phyloP scores from a whole-genome alignment of 2,797 vertebrate species.

The Adelosebastes latens region DNA sequence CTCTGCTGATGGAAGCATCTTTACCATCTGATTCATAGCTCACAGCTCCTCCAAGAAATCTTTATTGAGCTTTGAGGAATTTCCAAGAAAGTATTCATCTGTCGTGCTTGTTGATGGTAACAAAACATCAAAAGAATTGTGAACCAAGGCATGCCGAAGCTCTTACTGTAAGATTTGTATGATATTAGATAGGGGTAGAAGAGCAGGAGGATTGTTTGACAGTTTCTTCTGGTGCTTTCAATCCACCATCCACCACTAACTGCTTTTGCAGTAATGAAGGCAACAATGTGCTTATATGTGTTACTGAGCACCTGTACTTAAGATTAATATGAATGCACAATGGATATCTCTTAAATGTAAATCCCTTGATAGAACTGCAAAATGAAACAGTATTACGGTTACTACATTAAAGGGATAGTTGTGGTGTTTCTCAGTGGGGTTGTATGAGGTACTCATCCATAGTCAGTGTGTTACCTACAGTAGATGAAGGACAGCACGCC shows the following conservation, averaged over 20 bases:
- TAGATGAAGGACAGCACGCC: background rate
- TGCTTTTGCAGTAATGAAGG: background rate
- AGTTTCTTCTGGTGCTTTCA: background rate
- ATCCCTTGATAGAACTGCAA: background rate
- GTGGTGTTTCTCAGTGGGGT: too few species aligned
- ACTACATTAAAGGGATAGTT: background rate
- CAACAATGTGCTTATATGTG: background rate
- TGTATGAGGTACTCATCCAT: too few species aligned
- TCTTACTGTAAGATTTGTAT: background rate
- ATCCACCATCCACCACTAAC: background rate
- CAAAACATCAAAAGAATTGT: slow-evolving; percentile 12
- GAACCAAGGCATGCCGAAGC: background rate
- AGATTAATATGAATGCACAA: background rate
- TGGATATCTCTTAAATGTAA: background rate
- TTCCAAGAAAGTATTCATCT: slow-evolving; percentile 16
- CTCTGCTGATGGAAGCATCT: slow-evolving; percentile 53
- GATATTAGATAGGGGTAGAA: background rate
- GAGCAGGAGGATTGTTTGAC: background rate
- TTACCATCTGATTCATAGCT: slow-evolving; percentile 33
- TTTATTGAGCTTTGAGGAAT: slow-evolving; percentile 22
- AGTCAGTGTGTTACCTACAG: too few species aligned
- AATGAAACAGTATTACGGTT: background rate
- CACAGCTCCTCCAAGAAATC: slow-evolving; percentile 35
- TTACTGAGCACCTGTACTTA: background rate
- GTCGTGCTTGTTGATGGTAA: background rate